Evolutionary conservation across 2,113 vertebrate genomes (phyloP), one percentile per base, ranked within the genome.

Genomic region (Fregetta grallaria): DNA sequence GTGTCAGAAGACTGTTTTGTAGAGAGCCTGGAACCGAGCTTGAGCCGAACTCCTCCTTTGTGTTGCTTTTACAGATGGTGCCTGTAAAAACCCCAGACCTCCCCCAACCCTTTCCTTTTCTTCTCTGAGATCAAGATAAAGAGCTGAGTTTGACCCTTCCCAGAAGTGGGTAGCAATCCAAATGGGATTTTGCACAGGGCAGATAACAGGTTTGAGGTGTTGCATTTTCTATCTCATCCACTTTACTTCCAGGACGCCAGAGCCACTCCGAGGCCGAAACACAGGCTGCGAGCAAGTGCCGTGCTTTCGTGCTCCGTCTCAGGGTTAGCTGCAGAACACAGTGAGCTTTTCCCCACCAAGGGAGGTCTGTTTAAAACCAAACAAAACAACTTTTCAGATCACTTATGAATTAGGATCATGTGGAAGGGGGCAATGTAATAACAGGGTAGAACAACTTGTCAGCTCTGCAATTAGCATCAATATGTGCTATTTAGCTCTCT

Each of bases 231-330:
- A 1, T 68, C 40, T 65, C 32, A 40, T 40, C 42, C 2, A 1
- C 42, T 77, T 77, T 40, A 27, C 23, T 93, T 55, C 13, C 34
- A 67, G 63, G 61, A 67, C 6, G 15, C 32, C 59, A 77, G 47
- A 80, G 44, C 44, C 47, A 30, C 47, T 80, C 27, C 1, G 2
- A 50, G 34, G 40, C 67, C 5, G 2, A 80, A 90, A 86, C 2
- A 1, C 0, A 0, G 20, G 30, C 49, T 1, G 3, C 3, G 9
- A 34, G 42, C 30, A 59, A 78, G 42, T 1, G 3, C 22, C 0
- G 0, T 4, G 9, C n/a, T 74, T 88, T 53, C 40, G 47, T 38
- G 61, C 32, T 85, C 55, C 0, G 0, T 59, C 45, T 77, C 50
- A 50, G 49, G 11, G 9, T 42, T 36, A 36, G 30, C 7, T 47